Evolutionary conservation across 1,140 invertebrate genomes (phyloP).

Genomic region (Eumaeus atala): DNA sequence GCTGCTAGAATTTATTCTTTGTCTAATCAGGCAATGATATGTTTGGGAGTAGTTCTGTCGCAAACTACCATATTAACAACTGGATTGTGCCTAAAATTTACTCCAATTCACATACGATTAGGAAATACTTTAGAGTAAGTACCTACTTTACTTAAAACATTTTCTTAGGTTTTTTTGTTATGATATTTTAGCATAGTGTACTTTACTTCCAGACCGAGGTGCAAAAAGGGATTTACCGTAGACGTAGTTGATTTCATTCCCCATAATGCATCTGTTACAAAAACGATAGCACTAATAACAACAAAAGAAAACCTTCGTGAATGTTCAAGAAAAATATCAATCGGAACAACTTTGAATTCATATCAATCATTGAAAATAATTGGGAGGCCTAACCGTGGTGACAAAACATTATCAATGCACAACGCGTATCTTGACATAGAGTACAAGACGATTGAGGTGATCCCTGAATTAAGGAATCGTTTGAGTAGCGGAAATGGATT

Average conservation of each 20-base stretch:
- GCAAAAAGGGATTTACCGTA: conserved; percentile 53
- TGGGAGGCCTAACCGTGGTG: conserved; percentile 39
- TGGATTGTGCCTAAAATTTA: conserved; percentile 44
- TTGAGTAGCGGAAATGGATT: conserved; percentile 36
- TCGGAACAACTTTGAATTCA: conserved; percentile 28
- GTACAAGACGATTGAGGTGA: conserved; percentile 3
- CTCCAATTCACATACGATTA: conserved; percentile 39
- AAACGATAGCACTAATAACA: conserved; percentile 44
- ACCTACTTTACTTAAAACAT: background rate
- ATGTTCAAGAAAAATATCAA: conserved; percentile 33
- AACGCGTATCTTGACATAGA: conserved; percentile 27
- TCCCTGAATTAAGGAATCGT: background rate
- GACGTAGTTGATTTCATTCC: conserved; percentile 36
- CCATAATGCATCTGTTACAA: conserved; percentile 38
- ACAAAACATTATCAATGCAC: conserved; percentile 41
- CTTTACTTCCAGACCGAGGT: conserved; percentile 40
- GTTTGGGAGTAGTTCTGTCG: conserved; percentile 50
- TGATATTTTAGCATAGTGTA: background rate
- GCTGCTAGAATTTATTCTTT: conserved; percentile 51
- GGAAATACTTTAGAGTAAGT: conserved; percentile 50
- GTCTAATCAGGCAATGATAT: conserved; percentile 44
- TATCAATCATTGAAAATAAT: conserved; percentile 33
- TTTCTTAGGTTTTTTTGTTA: no score
- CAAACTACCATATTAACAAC: conserved; percentile 39
- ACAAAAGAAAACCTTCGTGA: conserved; percentile 37